Percentiles rank a stretch among this genome's conserved stretches.
phyloP scores from a whole-genome alignment of 2,797 vertebrate genomes.

The Amblyraja radiata region DNA sequence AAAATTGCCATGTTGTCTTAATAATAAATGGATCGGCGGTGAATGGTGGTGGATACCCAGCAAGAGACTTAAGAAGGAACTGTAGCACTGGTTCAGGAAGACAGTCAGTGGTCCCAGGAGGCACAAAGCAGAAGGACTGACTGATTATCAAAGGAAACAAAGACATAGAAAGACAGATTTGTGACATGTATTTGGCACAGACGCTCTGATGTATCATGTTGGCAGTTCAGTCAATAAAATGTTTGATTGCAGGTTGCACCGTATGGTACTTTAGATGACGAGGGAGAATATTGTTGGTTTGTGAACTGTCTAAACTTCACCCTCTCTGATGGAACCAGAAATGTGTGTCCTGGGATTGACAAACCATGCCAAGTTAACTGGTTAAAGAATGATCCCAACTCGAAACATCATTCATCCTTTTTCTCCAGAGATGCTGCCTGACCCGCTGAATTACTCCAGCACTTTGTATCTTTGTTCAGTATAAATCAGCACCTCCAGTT shows the following conservation, averaged over 20 bases:
- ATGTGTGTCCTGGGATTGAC: not conserved
- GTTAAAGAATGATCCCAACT: too few relatives aligned
- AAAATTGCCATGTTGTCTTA: not conserved
- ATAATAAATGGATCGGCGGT: not conserved
- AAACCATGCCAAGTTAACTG: not conserved
- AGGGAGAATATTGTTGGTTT: not conserved
- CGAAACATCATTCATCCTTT: too few relatives aligned
- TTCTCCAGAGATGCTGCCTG: too few relatives aligned
- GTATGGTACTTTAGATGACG: not conserved
- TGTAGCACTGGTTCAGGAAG: not conserved
- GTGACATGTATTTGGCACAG: not conserved
- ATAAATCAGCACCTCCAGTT: too few relatives aligned
- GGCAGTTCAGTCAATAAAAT: not conserved
- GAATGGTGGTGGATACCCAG: not conserved
- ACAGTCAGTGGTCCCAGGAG: constrained; percentile 21
- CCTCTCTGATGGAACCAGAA: not conserved
- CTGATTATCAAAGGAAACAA: not conserved
- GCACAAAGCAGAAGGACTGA: not conserved
- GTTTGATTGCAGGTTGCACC: not conserved
- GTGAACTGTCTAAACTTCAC: not conserved
- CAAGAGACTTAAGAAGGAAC: not conserved
- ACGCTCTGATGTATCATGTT: not conserved
- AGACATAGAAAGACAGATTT: not conserved
- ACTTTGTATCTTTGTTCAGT: too few relatives aligned
- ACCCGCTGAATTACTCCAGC: too few relatives aligned